These are phyloP conservation scores for Euproctis similis DNA, from an alignment of 2,888 invertebrate species.

Conservation along the genomic window DNA sequence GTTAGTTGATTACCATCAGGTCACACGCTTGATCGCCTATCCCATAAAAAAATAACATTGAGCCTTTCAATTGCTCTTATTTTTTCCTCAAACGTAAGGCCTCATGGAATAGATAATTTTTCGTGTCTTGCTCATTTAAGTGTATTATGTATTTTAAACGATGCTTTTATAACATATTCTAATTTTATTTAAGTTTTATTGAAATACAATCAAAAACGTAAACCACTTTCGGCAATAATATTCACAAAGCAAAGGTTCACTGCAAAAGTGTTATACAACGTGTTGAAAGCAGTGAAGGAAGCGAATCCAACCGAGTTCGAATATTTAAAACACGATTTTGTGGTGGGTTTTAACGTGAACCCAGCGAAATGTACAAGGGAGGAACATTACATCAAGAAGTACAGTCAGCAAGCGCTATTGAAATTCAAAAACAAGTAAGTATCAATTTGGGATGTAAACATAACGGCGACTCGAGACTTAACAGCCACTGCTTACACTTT, in stretches of 20 bases:
- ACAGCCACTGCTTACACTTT: too few species aligned
- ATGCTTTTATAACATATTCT: constrained; percentile 1
- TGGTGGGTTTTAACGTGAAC: constrained; percentile 80
- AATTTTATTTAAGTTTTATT: constrained; percentile 30
- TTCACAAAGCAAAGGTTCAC: constrained; percentile 84
- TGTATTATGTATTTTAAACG: too few species aligned
- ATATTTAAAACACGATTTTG: constrained; percentile 81
- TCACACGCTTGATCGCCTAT: too few species aligned
- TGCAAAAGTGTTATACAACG: constrained; percentile 83
- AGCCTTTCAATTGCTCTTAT: too few species aligned
- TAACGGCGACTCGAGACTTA: too few species aligned
- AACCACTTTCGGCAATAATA: constrained; percentile 80
- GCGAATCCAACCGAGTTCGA: constrained; percentile 59
- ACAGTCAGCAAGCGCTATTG: constrained; percentile 69
- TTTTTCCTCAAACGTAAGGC: too few species aligned
- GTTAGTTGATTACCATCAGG: too few species aligned
- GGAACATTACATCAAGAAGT: constrained; percentile 65
- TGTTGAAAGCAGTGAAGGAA: constrained; percentile 73
- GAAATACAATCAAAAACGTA: constrained; percentile 39
- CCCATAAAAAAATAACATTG: too few species aligned
- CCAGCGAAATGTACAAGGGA: constrained; percentile 76
- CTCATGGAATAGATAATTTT: too few species aligned
- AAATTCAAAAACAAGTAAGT: constrained; percentile 64
- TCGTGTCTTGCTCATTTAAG: too few species aligned
- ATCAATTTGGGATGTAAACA: too few species aligned